Base-by-base conservation (phyloP, 2,888 invertebrate genomes). In the Idaea straminata region DNA sequence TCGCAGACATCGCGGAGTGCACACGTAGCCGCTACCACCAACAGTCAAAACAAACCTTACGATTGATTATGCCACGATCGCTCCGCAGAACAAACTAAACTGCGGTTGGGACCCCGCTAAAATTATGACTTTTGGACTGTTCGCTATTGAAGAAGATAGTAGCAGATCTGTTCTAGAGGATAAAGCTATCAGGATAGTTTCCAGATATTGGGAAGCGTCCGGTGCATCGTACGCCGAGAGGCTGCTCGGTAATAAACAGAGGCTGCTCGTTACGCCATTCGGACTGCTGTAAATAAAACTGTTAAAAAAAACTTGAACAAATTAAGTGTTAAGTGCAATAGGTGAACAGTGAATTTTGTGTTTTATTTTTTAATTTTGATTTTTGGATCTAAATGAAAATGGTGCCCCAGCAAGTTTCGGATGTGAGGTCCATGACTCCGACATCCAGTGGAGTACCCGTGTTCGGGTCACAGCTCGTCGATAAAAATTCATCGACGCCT, bases 381-480 rank as follows among this genome's bases (percentile, higher is more conserved):
- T 74, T 79, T 83, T 85, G 84, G 82, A 88, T 88, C 47, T 47
- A 84, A 84, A 86, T 81, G 83, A 92, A 88, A 91, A 96, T 96
- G 96, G 96, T 96, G 94, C 96, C 96, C 79, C 96, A 96, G 89
- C 96, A 96, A 93, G 88, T 93, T 82, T 92, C 93, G 86, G 92
- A 93, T 84, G 92, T 92, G 78, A 84, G 93, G 82, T 93, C 94
- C 77, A 89, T 94, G 88, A 93, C 94, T 77, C 94, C 95, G 68
- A 93, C 95, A 65, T 93, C 94, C 83, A 94, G 94, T 86, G 94
- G 94, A 79, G 92, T 94, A 77, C 95, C 96, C 74, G 94, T 96
- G 83, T 98, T 98, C 92, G 98, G 98, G 78, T 98, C 98, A 66
- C 96, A 97, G 88, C 94, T 96, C 81, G 96, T 99, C 89, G 96